Conservation (phyloP, 2,888 invertebrate genomes). For the Eupithecia subfuscata region DNA sequence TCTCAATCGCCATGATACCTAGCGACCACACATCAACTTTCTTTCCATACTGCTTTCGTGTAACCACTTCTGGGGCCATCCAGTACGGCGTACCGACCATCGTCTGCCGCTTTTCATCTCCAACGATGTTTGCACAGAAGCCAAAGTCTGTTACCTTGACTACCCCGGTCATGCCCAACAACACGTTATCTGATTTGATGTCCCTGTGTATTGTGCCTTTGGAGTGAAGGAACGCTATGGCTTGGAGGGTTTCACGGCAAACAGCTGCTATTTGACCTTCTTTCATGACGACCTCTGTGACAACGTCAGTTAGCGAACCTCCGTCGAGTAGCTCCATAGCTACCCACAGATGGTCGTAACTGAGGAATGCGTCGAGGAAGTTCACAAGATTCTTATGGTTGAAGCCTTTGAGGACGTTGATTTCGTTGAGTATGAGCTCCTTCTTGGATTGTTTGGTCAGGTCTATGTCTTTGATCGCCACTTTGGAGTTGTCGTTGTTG, state of each 20-base stretch:
- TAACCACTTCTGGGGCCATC: constrained; percentile 99
- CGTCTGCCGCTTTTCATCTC: constrained; percentile 97
- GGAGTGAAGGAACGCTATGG: constrained; percentile 94
- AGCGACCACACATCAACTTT: constrained; percentile 97
- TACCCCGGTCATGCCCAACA: constrained; percentile 95
- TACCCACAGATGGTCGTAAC: constrained; percentile 97
- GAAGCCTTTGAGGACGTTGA: constrained; percentile 95
- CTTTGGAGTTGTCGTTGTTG: constrained; percentile 87
- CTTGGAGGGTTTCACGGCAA: constrained; percentile 92
- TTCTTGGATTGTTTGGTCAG: constrained; percentile 97
- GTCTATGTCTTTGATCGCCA: constrained; percentile 98
- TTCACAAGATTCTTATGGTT: constrained; percentile 98
- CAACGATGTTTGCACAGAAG: constrained; percentile 98
- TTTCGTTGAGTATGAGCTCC: constrained; percentile 97
- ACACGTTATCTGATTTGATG: constrained; percentile 98
- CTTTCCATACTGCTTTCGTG: constrained; percentile 96
- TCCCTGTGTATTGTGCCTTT: constrained; percentile 97
- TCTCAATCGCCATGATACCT: constrained; percentile 98
- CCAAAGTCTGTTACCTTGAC: constrained; percentile 98
- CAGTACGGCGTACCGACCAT: constrained; percentile 99
- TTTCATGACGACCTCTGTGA: constrained; percentile 98
- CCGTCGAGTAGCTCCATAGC: constrained; percentile 98
- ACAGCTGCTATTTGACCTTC: constrained; percentile 98
- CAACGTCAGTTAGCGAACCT: constrained; percentile 98
- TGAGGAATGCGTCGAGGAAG: constrained; percentile 96